Conservation (phyloP, 53 echinoderm and acorn worm species). For the Paelopatides confundens region DNA sequence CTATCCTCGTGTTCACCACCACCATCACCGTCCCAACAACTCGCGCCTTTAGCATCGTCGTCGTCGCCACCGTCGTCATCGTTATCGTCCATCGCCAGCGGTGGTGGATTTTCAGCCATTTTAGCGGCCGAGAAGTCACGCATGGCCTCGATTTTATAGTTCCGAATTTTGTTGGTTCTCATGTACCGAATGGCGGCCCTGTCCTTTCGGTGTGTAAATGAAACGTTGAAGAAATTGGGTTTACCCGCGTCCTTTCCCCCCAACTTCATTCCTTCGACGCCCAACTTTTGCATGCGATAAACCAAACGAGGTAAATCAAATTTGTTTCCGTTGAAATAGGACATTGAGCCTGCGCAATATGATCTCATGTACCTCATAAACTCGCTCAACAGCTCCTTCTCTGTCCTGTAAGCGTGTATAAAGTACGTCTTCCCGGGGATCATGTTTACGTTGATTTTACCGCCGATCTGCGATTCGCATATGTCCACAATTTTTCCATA, state of each 20-base stretch:
- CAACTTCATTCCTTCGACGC: background rate
- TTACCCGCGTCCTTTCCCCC: background rate
- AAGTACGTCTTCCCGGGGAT: background rate
- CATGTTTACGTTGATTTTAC: background rate
- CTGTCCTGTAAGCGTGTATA: background rate
- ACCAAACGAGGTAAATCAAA: constrained; percentile 20
- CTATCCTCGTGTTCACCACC: no score
- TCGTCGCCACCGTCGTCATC: no score
- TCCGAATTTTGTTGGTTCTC: background rate
- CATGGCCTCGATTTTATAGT: background rate
- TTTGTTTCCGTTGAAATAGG: constrained; percentile 3
- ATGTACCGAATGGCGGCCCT: background rate
- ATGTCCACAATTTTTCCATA: background rate
- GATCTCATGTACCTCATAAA: background rate
- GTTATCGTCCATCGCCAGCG: no score
- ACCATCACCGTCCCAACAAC: no score
- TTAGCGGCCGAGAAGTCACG: no score
- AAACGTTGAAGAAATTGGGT: no score
- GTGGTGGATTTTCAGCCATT: no score
- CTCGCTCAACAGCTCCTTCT: background rate
- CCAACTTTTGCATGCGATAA: background rate
- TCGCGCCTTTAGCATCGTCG: no score
- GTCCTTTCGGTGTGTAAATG: background rate
- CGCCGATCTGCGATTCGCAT: background rate
- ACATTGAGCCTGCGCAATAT: background rate